Percentiles rank a stretch among this genome's conserved stretches.
These are phyloP conservation scores for Acronicta aceris DNA, from an alignment of 2,888 invertebrate species.

Conservation along the genomic window DNA sequence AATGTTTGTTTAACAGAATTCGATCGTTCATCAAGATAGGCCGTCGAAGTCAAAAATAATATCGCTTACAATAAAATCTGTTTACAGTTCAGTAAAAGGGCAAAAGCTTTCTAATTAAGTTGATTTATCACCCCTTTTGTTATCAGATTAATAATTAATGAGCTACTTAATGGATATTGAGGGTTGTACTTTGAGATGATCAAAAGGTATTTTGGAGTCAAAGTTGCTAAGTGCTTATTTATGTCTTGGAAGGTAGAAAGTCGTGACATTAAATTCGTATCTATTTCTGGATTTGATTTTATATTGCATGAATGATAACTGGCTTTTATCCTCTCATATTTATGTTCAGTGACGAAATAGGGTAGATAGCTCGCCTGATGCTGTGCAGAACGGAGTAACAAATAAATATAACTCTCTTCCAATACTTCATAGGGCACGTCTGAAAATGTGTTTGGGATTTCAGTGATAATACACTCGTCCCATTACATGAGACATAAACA, in stretches of 20 bases:
- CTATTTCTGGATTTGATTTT: background rate
- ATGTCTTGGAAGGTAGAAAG: slow-evolving; percentile 15
- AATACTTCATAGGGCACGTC: too few relatives aligned
- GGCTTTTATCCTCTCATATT: background rate
- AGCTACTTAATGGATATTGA: slow-evolving; percentile 36
- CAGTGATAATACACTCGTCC: too few relatives aligned
- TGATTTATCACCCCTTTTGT: slow-evolving; percentile 36
- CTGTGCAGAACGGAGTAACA: too few relatives aligned
- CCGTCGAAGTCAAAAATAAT: slow-evolving; percentile 34
- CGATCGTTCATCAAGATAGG: slow-evolving; percentile 21
- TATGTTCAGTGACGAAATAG: background rate
- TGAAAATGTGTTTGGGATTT: too few relatives aligned
- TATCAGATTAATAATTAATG: slow-evolving; percentile 50
- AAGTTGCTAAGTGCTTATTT: slow-evolving; percentile 12
- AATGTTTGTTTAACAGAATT: slow-evolving; percentile 40
- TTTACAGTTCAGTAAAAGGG: slow-evolving; percentile 34
- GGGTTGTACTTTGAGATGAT: slow-evolving; percentile 25
- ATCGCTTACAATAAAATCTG: slow-evolving; percentile 33
- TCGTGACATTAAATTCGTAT: background rate
- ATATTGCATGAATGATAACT: background rate
- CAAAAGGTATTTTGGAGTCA: slow-evolving; percentile 40
- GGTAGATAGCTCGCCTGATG: too few relatives aligned
- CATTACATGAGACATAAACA: too few relatives aligned
- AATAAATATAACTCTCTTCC: too few relatives aligned
- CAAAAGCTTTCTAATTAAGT: slow-evolving; percentile 37